Evolutionary conservation across 2,797 vertebrate genomes (phyloP), one percentile per base, ranked within the genome.

Genomic region (Margarornis squamiger): DNA sequence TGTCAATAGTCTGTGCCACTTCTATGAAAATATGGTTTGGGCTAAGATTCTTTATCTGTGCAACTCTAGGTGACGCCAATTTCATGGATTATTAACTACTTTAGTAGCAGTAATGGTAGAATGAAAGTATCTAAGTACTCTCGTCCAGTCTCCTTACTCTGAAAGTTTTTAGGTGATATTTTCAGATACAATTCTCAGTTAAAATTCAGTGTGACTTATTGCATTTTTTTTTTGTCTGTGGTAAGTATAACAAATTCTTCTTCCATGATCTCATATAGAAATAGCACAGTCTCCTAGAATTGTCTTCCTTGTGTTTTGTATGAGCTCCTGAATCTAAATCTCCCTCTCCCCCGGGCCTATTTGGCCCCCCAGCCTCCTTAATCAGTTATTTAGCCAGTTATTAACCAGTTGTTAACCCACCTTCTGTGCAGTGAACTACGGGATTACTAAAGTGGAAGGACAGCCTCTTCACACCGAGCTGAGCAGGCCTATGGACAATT

Each of bases 371-470:
- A 13, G 4, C n/a, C n/a, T 18, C 17, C 23, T 34, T 34, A 34
- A 34, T 19, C 63, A 66, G 17, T 34, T 66, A 66, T 66, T 61
- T 54, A 43, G 21, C 72, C 61, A 21, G 36, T 73, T 55, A 48
- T 92, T 96, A 95, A 97, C 77, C 36, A 41, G 24, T 59, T 94
- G 17, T 95, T 92, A 95, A 57, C 92, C 45, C 34, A 16, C 52
- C 36, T 73, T 73, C 83, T 73, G 24, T 92, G 43, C 96, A 99
- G 99, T 98, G 88, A 98, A 96, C 96, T 99, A 99, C 96, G 98
- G 98, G 29, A 98, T 98, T 88, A 97, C 98, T 22, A 99, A 99
- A 97, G 93, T 98, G 4, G 99, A 99, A 96, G 99, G 98, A 59
- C 98, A 99, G 77, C 76, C 98, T 48, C 92, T 99, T 92, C 99